Percentiles rank a stretch among this genome's conserved stretches.
These are phyloP conservation scores for Solea senegalensis DNA, from an alignment of 2,113 vertebrate genomes.

Conservation along the genomic window DNA sequence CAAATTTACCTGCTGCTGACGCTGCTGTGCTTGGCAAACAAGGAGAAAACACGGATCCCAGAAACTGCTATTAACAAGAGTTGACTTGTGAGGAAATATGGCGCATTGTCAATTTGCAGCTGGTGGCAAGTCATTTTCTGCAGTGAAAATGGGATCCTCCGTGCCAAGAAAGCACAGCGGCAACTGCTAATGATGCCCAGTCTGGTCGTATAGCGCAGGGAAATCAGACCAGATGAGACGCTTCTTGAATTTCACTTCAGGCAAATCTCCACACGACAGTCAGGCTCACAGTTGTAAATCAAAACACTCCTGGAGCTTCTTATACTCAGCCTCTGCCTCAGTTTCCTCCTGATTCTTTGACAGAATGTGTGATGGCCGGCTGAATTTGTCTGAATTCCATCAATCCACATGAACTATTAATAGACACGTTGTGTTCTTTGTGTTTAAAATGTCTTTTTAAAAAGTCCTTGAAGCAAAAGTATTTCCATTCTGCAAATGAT, in stretches of 20 bases:
- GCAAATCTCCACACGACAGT: slow-evolving; percentile 22
- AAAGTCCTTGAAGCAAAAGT: not conserved
- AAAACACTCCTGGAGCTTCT: slow-evolving; percentile 20
- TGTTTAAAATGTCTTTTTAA: not conserved
- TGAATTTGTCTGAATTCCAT: slow-evolving; percentile 17
- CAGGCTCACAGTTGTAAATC: slow-evolving; percentile 26
- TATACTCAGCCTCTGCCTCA: not conserved
- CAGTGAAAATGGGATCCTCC: slow-evolving; percentile 69
- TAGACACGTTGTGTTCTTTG: not conserved
- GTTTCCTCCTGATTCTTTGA: not conserved
- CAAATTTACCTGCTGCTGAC: slow-evolving; percentile 47
- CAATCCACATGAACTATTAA: slow-evolving; percentile 12
- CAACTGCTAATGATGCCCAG: slow-evolving; percentile 65
- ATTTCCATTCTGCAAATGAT: slow-evolving; percentile 10
- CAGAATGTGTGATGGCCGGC: not conserved
- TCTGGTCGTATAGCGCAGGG: slow-evolving; percentile 37
- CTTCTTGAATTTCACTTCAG: slow-evolving; percentile 55
- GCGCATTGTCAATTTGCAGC: slow-evolving; percentile 71
- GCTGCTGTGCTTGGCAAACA: slow-evolving; percentile 24
- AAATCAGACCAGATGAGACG: slow-evolving; percentile 58
- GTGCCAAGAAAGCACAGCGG: slow-evolving; percentile 64
- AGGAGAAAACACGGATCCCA: slow-evolving; percentile 15
- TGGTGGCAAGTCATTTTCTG: slow-evolving; percentile 66
- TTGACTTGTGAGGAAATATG: slow-evolving; percentile 64
- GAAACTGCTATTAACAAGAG: slow-evolving; percentile 62